A percentile compares a stretch with the other conserved stretches of the same genome.
Evolutionary conservation across 1,140 invertebrate species (phyloP).

Genomic region (Polypedilum vanderplanki): DNA sequence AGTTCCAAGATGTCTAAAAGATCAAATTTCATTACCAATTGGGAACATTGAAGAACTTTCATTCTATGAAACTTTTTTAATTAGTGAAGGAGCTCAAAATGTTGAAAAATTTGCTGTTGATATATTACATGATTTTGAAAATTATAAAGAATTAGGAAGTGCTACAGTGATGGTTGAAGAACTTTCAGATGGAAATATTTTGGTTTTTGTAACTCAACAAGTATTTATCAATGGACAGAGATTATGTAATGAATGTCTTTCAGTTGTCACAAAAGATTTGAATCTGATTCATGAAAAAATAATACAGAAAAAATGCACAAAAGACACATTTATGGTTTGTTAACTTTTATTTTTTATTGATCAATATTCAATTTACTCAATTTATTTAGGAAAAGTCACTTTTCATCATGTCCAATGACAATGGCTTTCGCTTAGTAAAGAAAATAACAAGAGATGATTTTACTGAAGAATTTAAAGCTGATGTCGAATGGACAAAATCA

Average conservation of each 20-base stretch:
- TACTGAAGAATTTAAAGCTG: not conserved
- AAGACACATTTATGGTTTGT: not conserved
- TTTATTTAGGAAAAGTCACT: not conserved
- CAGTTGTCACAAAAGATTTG: constrained; percentile 17
- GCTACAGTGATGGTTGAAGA: not conserved
- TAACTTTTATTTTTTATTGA: not conserved
- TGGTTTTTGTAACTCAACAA: not conserved
- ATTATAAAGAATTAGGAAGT: not conserved
- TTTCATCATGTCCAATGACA: not conserved
- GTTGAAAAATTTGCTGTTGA: not conserved
- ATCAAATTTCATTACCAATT: not conserved
- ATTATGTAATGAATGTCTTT: not conserved
- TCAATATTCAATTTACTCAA: not conserved
- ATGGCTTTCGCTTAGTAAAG: not conserved
- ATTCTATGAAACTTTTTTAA: not conserved
- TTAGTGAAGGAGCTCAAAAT: not conserved
- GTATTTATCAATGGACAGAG: not conserved
- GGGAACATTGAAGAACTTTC: not conserved
- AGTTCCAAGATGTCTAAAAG: not conserved
- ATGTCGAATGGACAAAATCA: not conserved
- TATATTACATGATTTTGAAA: not conserved
- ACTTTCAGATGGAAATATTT: constrained; percentile 6
- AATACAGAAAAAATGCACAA: not conserved
- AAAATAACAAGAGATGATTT: not conserved
- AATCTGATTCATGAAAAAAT: not conserved